Percentiles rank a stretch among this genome's conserved stretches.
Evolutionary conservation across 2,113 vertebrate genomes (phyloP).

Genomic region (Eptesicus fuscus): DNA sequence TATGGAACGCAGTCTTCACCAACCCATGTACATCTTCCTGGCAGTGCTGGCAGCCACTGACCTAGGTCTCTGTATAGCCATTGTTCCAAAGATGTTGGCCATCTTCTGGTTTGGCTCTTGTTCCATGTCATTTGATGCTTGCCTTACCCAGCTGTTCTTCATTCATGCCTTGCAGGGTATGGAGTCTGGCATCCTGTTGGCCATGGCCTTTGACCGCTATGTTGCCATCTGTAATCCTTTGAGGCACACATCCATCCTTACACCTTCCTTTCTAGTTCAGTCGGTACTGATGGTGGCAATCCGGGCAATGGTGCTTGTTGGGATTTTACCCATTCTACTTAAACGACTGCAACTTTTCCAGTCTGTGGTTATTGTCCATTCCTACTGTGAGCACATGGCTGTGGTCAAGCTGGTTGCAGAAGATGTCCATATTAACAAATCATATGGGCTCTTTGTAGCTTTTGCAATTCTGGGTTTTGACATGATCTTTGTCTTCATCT

Average conservation of each 20-base stretch:
- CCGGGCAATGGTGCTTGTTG: constrained; percentile 2
- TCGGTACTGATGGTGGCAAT: background rate
- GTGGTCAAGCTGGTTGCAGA: constrained; percentile 57
- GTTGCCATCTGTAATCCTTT: constrained; percentile 71
- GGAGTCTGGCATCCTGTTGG: constrained; percentile 62
- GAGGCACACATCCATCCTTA: background rate
- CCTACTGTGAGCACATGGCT: constrained; percentile 68
- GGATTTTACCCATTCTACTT: constrained; percentile 38
- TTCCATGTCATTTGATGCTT: constrained; percentile 45
- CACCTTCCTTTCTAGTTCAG: rapidly evolving
- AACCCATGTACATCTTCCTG: constrained; percentile 73
- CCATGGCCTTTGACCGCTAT: constrained; percentile 61
- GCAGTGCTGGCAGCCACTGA: constrained; percentile 64
- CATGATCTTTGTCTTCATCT: constrained; percentile 42
- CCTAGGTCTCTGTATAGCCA: constrained; percentile 57
- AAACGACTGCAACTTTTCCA: constrained; percentile 11
- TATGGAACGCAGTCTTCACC: constrained; percentile 53
- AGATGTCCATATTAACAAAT: background rate
- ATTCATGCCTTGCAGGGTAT: constrained; percentile 69
- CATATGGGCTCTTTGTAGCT: constrained; percentile 54
- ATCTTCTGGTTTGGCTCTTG: constrained; percentile 59
- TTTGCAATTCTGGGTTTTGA: constrained; percentile 30
- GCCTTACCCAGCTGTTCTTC: constrained; percentile 75
- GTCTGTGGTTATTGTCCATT: constrained; percentile 27
- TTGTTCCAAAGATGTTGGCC: constrained; percentile 69